Base-by-base conservation (phyloP, 2,797 vertebrate species). In the Trichosurus vulpecula region DNA sequence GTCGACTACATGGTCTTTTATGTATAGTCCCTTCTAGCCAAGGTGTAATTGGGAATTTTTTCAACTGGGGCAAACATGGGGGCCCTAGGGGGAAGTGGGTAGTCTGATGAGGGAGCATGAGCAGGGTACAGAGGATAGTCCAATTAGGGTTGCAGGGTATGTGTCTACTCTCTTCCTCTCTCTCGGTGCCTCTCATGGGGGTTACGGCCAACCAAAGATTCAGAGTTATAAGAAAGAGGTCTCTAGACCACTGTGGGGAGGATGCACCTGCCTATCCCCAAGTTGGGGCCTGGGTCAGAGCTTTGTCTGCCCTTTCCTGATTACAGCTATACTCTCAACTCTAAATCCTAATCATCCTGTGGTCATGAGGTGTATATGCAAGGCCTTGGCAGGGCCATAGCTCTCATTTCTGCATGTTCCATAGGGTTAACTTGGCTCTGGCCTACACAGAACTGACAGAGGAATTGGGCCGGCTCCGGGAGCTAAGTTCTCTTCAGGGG, bases 361-460 rank as follows among this genome's bases (percentile, higher is more conserved):
- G 41, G 22, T 25, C 41, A 25, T 87, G 51, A 14, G 41, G 25
- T 27, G 11, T 51, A 27, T 51, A 11, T 87, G 3, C 41, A 47
- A 87, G 41, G 10, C 66, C 47, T 93, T 54, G 31, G 14, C 0
- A 35, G 25, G 11, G 51, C 51, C 53, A 3, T 47, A 16, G 0
- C 27, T 66, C 92, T 87, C 22, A 87, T 87, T 47, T 47, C 22
- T 93, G 90, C 31, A 0, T 94, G 51, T 3, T 93, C 93, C 96
- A 52, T 96, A 99, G 99, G 99, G 99, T 99, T 98, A 99, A 99
- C 97, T 96, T 99, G 99, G 99, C 99, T 0, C 98, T 99, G 98
- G 99, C 99, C 93, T 99, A 99, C 99, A 99, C 99, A 0, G 99
- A 99, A 98, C 98, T 99, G 97, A 99, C 99, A 0, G 99, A 99